Evolutionary conservation across 2,797 vertebrate species (phyloP).

Genomic region (Rhinichthys osculus): DNA sequence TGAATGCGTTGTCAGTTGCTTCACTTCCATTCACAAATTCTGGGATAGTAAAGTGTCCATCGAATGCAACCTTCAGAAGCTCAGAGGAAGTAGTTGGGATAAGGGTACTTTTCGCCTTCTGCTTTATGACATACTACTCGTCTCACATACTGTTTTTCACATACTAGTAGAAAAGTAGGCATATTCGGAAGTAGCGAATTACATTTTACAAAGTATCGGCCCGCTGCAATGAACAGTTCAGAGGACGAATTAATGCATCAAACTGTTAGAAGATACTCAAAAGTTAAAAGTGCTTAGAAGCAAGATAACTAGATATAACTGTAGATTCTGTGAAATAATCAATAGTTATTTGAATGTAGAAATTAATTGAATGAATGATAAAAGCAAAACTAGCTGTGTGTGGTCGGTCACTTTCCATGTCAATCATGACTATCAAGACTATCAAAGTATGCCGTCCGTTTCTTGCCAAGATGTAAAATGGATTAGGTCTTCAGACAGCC

Average conservation of each 20-base stretch:
- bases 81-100: neutral
- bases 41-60: neutral
- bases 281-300: neutral
- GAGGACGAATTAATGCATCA: neutral
- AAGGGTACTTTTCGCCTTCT: neutral
- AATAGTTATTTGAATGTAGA: neutral
- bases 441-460: no score
- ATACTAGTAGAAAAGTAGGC: neutral
- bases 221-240: neutral
- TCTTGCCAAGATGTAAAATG: no score
- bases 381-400: neutral
- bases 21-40: neutral
- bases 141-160: neutral
- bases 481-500: neutral
- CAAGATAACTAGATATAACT: neutral
- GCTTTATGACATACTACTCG: neutral
- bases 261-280: neutral
- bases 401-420: neutral
- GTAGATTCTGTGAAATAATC: neutral
- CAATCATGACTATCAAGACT: neutral
- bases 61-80: neutral
- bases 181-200: neutral
- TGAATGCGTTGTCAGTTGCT: no score
- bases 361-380: neutral
- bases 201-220: neutral